Evolutionary conservation across 2,888 invertebrate genomes (phyloP).

Genomic region (Malachius bipustulatus): DNA sequence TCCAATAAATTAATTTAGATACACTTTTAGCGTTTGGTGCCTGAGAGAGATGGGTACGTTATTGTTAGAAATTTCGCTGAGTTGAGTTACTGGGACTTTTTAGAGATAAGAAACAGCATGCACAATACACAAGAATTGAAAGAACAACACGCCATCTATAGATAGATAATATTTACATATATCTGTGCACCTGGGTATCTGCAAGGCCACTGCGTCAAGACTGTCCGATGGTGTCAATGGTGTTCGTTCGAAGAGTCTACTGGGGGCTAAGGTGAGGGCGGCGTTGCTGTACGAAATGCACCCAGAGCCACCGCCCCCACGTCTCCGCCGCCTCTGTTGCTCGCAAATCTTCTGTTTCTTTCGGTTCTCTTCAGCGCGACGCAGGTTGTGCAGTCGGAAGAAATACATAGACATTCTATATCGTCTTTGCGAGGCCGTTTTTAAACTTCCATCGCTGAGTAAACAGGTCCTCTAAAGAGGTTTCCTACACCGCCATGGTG

Average conservation of each 20-base stretch:
- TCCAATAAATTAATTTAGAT: too few species aligned
- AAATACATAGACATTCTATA: conserved; percentile 87
- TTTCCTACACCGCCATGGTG: too few species aligned
- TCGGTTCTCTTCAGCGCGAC: conserved; percentile 69
- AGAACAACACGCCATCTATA: conserved; percentile 10
- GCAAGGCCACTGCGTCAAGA: conserved; percentile 82
- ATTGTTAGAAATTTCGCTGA: too few species aligned
- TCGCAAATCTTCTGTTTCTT: conserved; percentile 45
- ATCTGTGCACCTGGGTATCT: conserved; percentile 71
- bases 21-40: too few species aligned
- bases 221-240: conserved; percentile 79
- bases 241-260: conserved; percentile 71
- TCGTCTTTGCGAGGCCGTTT: too few species aligned
- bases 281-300: conserved; percentile 20
- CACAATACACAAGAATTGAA: too few species aligned
- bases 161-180: conserved; percentile 22
- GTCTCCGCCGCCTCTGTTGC: conserved; percentile 24
- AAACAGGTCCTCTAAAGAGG: too few species aligned
- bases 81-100: too few species aligned
- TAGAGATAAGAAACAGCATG: too few species aligned
- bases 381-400: conserved; percentile 86
- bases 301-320: conserved; percentile 23
- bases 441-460: too few species aligned
- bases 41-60: too few species aligned
- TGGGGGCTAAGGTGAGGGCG: conserved; percentile 58